Base-by-base conservation (phyloP, 2,113 vertebrate genomes). In the Odontophorus gujanensis region DNA sequence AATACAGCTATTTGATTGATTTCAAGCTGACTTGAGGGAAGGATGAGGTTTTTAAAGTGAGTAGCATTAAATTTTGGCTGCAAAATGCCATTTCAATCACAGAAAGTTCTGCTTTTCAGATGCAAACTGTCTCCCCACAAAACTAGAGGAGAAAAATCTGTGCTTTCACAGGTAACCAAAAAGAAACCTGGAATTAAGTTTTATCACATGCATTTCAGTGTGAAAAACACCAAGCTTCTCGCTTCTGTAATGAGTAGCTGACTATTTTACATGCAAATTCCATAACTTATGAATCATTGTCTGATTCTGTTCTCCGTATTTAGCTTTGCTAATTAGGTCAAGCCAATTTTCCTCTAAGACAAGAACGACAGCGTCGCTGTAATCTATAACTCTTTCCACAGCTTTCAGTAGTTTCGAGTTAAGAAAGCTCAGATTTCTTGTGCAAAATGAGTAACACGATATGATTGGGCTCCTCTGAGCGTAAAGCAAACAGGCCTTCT, bases 211-310 rank as follows among this genome's bases (percentile, higher is more conserved):
- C 95, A 92, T 89, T 71, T 93, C 80, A 93, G 92, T 40, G 32
- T 92, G 90, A 96, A 94, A 95, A 94, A 71, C 80, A 86, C 61
- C 0, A 0, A 93, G 95, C 57, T 73, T 84, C 65, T 89, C 88
- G 86, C 91, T 92, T 87, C 85, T 89, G 94, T 87, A 96, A 97
- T 95, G 87, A 97, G 89, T 74, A 67, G 81, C 76, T 72, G 88
- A 81, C 88, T 95, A 90, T 85, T 97, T 95, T 91, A 90, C 76
- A 95, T 95, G 95, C 94, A 95, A 95, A 95, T 96, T 95, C 96
- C 92, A 75, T 85, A 95, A 92, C 94, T 95, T 96, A 96, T 95
- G 94, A 95, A 93, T 95, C 94, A 83, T 85, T 95, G 94, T 69
- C 84, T 92, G 78, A 95, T 95, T 95, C 89, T 93, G 81, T 83